Percentiles rank a stretch among this genome's conserved stretches.
Evolutionary conservation across 2,888 invertebrate species (phyloP).

Genomic region (Volucella bombylans): DNA sequence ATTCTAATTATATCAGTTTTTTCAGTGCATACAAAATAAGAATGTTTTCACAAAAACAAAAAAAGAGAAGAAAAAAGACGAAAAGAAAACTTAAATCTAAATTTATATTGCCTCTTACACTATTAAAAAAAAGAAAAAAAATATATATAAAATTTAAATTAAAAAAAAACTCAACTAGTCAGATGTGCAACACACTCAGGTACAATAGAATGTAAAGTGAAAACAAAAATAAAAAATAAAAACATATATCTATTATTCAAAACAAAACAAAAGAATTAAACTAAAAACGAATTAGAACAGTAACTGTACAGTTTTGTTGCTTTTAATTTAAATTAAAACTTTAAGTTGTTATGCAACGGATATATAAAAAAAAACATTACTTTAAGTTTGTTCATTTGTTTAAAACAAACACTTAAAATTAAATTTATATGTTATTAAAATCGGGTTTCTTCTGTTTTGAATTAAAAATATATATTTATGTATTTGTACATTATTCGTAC

Average conservation of each 20-base stretch:
- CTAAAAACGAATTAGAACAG: constrained; percentile 38
- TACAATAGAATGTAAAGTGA: constrained; percentile 75
- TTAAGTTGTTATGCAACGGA: constrained; percentile 64
- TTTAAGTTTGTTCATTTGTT: constrained; percentile 27
- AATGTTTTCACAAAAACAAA: constrained; percentile 50
- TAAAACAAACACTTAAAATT: constrained; percentile 3
- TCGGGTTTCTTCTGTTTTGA: constrained; percentile 23
- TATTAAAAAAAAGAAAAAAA: constrained; percentile 57
- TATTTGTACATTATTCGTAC: neutral
- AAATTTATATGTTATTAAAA: constrained; percentile 3
- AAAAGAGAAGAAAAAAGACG: constrained; percentile 21
- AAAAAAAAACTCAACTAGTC: constrained; percentile 76
- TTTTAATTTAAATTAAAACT: constrained; percentile 41
- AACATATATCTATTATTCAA: constrained; percentile 17
- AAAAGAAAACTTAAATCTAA: neutral
- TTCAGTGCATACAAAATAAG: constrained; percentile 48
- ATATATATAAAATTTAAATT: constrained; percentile 21
- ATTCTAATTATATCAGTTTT: constrained; percentile 46
- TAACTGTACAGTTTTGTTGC: constrained; percentile 62
- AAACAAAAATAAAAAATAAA: constrained; percentile 52
- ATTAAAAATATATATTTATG: constrained; percentile 13
- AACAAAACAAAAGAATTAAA: constrained; percentile 38
- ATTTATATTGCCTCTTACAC: constrained; percentile 44
- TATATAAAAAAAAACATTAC: constrained; percentile 9
- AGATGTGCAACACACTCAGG: constrained; percentile 78